These are phyloP conservation scores for Atta colombica DNA, from an alignment of 1,140 invertebrate species.

Conservation along the genomic window DNA sequence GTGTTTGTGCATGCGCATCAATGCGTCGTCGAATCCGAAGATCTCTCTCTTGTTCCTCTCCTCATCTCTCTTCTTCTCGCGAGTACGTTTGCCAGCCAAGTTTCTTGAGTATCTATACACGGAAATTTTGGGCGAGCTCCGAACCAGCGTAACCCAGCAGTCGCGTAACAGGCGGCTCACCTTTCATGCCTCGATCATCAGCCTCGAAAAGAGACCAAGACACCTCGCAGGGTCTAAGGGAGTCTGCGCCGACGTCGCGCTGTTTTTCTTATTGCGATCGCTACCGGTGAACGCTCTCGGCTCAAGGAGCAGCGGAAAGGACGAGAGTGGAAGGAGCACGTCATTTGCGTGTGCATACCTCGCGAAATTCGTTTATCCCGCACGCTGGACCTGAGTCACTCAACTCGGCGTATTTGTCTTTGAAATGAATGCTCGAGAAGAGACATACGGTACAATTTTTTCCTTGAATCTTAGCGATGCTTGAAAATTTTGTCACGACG, in stretches of 20 bases:
- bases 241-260: not conserved
- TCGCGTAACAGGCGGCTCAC: slow-evolving; percentile 70
- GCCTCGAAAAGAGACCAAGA: slow-evolving; percentile 44
- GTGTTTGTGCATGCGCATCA: slow-evolving; percentile 28
- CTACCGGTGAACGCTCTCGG: slow-evolving; percentile 31
- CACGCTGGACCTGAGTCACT: not conserved
- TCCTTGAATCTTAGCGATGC: not conserved
- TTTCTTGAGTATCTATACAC: slow-evolving; percentile 23
- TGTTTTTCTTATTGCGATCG: slow-evolving; percentile 37
- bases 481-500: not conserved
- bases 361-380: slow-evolving; percentile 43
- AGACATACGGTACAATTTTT: slow-evolving; percentile 3
- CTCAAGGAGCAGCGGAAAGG: not conserved
- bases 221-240: not conserved
- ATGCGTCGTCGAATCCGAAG: not conserved
- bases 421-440: slow-evolving; percentile 13
- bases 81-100: not conserved
- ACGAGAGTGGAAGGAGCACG: not conserved
- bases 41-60: not conserved
- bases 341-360: slow-evolving; percentile 32
- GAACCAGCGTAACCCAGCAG: slow-evolving; percentile 67
- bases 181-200: slow-evolving; percentile 70
- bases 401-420: slow-evolving; percentile 33
- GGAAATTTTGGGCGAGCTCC: slow-evolving; percentile 40
- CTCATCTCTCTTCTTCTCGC: not conserved